Conservation (phyloP, 2,888 invertebrate species). For the Apodemia zela region DNA sequence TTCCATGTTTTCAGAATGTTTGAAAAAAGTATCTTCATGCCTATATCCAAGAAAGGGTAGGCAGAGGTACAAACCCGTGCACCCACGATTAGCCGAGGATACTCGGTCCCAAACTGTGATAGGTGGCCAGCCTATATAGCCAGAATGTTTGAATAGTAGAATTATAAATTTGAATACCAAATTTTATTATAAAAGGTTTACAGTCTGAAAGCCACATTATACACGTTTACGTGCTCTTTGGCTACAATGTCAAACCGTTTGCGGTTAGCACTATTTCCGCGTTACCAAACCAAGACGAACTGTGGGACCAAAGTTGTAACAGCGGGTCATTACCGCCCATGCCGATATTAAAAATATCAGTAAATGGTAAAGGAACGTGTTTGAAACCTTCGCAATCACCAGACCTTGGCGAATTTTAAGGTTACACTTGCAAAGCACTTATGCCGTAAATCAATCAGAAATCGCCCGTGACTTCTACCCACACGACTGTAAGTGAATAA, state of each 20-base stretch:
- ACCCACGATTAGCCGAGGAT: too few species aligned
- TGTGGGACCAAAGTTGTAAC: conserved; percentile 41
- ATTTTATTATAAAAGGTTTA: too few species aligned
- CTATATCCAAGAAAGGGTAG: too few species aligned
- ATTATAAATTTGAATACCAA: too few species aligned
- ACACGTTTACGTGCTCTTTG: not conserved
- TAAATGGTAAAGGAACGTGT: conserved; percentile 26
- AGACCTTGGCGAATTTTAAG: conserved; percentile 19
- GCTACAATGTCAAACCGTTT: conserved; percentile 39
- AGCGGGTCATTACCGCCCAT: conserved; percentile 61
- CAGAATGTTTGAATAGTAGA: too few species aligned
- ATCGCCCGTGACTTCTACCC: conserved; percentile 19
- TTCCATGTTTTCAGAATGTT: too few species aligned
- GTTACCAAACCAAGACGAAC: conserved; percentile 53
- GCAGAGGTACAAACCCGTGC: too few species aligned
- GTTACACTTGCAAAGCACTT: conserved; percentile 23
- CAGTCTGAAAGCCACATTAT: too few species aligned
- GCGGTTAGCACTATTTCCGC: conserved; percentile 47
- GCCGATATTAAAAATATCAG: conserved; percentile 49
- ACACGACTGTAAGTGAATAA: conserved; percentile 17
- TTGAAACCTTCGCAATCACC: conserved; percentile 31
- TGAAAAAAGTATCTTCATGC: too few species aligned
- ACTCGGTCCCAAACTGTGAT: too few species aligned
- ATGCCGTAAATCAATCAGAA: conserved; percentile 6
- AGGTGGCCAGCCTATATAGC: too few species aligned